phyloP scores from a whole-genome alignment of 2,113 vertebrate species.

The Lophura nycthemera region DNA sequence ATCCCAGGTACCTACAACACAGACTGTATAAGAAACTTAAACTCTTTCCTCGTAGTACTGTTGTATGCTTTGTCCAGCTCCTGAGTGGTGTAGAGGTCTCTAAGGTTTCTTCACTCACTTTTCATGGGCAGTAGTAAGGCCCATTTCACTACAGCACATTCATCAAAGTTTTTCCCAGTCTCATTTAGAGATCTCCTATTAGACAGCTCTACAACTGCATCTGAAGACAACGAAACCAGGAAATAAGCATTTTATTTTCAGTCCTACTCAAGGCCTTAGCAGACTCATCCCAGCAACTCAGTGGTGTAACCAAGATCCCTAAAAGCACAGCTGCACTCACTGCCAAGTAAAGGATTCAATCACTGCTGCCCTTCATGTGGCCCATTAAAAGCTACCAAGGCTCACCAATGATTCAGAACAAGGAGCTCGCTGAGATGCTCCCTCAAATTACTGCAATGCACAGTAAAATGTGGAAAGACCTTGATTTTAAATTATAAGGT shows the following conservation, averaged over 20 bases:
- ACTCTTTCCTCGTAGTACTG: neutral
- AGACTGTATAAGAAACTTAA: neutral
- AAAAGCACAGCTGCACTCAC: neutral
- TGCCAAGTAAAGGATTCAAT: neutral
- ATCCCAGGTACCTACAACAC: accelerated
- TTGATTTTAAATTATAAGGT: neutral
- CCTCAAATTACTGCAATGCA: neutral
- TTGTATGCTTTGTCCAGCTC: neutral
- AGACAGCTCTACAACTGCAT: neutral
- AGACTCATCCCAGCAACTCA: neutral
- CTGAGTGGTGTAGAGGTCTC: neutral
- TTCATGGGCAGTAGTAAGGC: neutral
- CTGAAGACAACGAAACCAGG: neutral
- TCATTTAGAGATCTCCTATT: accelerated
- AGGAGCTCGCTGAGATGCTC: neutral
- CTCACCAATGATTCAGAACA: neutral
- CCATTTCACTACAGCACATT: accelerated
- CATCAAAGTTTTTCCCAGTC: neutral
- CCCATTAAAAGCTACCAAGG: neutral
- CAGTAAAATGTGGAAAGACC: neutral
- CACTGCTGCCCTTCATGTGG: neutral
- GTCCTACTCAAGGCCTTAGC: neutral
- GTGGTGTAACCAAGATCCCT: neutral
- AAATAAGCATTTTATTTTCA: neutral
- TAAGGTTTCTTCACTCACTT: neutral